Evolutionary conservation across 2,113 vertebrate species (phyloP).

Genomic region (Aviceda subcristata): DNA sequence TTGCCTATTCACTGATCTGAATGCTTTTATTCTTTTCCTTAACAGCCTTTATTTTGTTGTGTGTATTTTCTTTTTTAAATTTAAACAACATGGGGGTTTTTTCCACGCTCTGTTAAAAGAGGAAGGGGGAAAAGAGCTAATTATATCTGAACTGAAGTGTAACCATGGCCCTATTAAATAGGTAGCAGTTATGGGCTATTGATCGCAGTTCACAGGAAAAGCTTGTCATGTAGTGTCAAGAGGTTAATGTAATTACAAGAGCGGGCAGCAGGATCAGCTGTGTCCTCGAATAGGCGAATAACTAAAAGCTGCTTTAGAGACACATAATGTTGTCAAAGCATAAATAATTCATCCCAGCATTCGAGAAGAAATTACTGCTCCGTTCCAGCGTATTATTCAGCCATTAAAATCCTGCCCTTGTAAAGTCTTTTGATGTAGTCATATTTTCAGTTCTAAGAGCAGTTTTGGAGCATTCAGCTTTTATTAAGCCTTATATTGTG

Average conservation of each 20-base stretch:
- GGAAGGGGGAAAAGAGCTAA: slow-evolving; percentile 71
- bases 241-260: slow-evolving; percentile 90
- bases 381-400: slow-evolving; percentile 79
- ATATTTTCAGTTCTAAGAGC: slow-evolving; percentile 75
- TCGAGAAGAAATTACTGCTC: slow-evolving; percentile 78
- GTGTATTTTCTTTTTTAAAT: slow-evolving; percentile 16
- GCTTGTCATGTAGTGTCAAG: slow-evolving; percentile 83
- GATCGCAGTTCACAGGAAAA: slow-evolving; percentile 80
- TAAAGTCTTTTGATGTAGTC: slow-evolving; percentile 77
- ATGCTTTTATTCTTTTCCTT: slow-evolving; percentile 22
- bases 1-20: slow-evolving; percentile 1
- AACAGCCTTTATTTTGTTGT: slow-evolving; percentile 41
- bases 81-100: slow-evolving; percentile 39
- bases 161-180: slow-evolving; percentile 75
- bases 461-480: slow-evolving; percentile 64
- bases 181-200: slow-evolving; percentile 82
- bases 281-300: slow-evolving; percentile 79
- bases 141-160: slow-evolving; percentile 78
- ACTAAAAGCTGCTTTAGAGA: slow-evolving; percentile 84
- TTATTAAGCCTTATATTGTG: slow-evolving; percentile 70
- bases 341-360: slow-evolving; percentile 85
- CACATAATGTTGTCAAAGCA: slow-evolving; percentile 86
- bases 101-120: slow-evolving; percentile 37
- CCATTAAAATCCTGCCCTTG: slow-evolving; percentile 81
- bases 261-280: slow-evolving; percentile 81